Evolutionary conservation across 2,113 vertebrate species (phyloP).

Genomic region (Lanius ludovicianus): DNA sequence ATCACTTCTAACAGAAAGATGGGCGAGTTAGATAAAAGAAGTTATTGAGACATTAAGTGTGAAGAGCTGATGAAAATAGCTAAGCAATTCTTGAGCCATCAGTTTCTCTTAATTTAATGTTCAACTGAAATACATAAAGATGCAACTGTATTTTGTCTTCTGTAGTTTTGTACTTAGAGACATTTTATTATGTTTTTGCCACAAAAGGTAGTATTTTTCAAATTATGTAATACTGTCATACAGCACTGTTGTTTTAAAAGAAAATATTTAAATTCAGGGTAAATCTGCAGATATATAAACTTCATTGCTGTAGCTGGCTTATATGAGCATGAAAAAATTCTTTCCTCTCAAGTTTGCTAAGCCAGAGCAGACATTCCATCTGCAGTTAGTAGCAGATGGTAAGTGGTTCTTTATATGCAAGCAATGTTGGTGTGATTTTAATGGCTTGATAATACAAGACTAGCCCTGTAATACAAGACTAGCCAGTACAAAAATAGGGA

Average conservation of each 20-base stretch:
- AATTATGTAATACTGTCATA: neutral
- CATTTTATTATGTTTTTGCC: neutral
- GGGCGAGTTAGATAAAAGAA: neutral
- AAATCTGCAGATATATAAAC: neutral
- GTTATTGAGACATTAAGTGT: neutral
- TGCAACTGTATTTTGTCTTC: neutral
- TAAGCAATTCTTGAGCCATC: slow-evolving; percentile 4
- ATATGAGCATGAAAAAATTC: neutral
- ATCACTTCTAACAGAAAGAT: neutral
- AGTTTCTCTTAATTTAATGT: slow-evolving; percentile 29
- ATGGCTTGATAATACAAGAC: neutral
- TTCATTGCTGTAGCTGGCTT: neutral
- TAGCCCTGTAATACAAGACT: neutral
- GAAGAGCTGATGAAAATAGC: neutral
- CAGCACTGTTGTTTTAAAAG: neutral
- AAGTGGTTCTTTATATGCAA: neutral
- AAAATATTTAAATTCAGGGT: neutral
- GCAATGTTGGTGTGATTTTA: slow-evolving; percentile 13
- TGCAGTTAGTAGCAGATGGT: neutral
- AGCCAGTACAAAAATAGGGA: neutral
- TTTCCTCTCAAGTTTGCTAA: neutral
- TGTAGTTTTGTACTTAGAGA: neutral
- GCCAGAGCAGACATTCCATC: neutral
- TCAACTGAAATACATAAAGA: slow-evolving; percentile 22
- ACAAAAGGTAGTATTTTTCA: neutral